These are phyloP conservation scores for Pachyramphus minor DNA, from an alignment of 2,113 vertebrate species.

Conservation along the genomic window DNA sequence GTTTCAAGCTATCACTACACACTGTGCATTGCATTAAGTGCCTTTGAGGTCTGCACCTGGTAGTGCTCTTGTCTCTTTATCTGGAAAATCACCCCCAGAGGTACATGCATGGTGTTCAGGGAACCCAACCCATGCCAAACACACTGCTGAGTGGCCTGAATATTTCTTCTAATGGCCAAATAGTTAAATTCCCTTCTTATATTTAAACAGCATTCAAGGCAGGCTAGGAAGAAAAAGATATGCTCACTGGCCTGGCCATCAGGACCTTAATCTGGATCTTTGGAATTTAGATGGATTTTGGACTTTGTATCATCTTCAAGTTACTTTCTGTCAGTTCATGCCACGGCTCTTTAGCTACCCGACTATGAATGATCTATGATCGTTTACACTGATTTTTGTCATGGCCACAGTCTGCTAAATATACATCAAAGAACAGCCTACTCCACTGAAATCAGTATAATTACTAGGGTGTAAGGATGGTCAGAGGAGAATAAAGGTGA, in stretches of 20 bases:
- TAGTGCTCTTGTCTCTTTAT: neutral
- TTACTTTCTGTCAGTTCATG: neutral
- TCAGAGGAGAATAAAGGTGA: neutral
- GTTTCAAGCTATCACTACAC: neutral
- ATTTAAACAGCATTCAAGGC: neutral
- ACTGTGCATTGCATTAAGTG: neutral
- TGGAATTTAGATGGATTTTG: neutral
- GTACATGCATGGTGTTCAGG: fast-evolving
- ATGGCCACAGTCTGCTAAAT: neutral
- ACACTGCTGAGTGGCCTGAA: neutral
- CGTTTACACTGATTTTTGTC: neutral
- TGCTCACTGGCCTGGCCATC: fast-evolving
- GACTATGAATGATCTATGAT: neutral
- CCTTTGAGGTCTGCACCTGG: neutral
- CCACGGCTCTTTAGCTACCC: neutral
- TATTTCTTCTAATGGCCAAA: neutral
- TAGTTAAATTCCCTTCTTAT: neutral
- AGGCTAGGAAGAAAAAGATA: neutral
- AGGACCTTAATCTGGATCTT: neutral
- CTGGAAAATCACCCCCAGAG: neutral
- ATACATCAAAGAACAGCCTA: neutral
- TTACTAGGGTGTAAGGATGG: neutral
- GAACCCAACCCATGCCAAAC: neutral
- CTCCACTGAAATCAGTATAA: neutral
- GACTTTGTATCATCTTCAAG: neutral